Evolutionary conservation across 2,113 vertebrate species (phyloP).

Genomic region (Epinephelus fuscoguttatus): DNA sequence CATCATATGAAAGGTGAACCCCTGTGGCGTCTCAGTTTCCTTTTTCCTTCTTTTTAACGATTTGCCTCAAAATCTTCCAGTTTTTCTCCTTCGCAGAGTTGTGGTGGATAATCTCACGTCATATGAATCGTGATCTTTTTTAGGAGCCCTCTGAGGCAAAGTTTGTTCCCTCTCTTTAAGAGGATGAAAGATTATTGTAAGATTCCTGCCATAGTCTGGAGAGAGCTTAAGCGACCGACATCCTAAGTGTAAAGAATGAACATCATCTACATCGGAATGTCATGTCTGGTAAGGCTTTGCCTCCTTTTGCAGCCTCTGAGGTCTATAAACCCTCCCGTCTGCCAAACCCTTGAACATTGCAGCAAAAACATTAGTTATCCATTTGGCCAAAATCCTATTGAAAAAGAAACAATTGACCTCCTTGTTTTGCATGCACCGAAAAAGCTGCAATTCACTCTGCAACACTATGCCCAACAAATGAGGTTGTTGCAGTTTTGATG

Average conservation of each 20-base stretch:
- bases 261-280: constrained; percentile 21
- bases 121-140: constrained; percentile 36
- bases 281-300: constrained; percentile 11
- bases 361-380: background rate
- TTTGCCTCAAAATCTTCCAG: constrained; percentile 6
- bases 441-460: background rate
- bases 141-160: constrained; percentile 27
- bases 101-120: constrained; percentile 36
- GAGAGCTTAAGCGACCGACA: constrained; percentile 19
- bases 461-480: constrained; percentile 32
- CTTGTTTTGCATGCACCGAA: background rate
- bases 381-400: constrained; percentile 11
- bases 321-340: background rate
- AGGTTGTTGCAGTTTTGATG: constrained; percentile 31
- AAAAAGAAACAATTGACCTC: background rate
- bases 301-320: constrained; percentile 10
- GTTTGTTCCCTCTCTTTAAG: constrained; percentile 31
- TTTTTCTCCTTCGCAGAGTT: constrained; percentile 31
- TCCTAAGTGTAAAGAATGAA: constrained; percentile 48
- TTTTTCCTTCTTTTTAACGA: background rate
- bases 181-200: constrained; percentile 48
- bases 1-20: constrained; percentile 18
- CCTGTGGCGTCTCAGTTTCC: background rate
- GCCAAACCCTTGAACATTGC: background rate
- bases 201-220: constrained; percentile 34